A percentile compares a stretch with the other conserved stretches of the same genome.
Evolutionary conservation across 1,140 invertebrate species (phyloP).

Genomic region (Elymnias hypermnestra): DNA sequence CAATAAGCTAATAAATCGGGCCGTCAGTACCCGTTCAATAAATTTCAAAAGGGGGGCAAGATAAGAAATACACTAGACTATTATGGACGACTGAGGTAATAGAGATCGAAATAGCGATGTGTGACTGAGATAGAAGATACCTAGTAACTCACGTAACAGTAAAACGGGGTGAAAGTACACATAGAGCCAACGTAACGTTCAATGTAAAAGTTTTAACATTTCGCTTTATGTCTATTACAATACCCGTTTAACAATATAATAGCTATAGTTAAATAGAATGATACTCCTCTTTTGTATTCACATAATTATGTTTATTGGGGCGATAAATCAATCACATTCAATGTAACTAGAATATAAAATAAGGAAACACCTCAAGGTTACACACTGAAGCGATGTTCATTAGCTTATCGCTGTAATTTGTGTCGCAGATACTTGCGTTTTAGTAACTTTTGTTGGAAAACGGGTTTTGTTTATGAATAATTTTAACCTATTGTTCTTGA

Average conservation of each 20-base stretch:
- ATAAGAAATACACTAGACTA: conserved; percentile 45
- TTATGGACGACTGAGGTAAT: conserved; percentile 45
- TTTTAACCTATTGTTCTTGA: no score
- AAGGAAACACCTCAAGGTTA: conserved; percentile 14
- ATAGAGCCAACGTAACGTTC: conserved; percentile 26
- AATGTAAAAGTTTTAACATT: conserved; percentile 1
- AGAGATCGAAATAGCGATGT: conserved; percentile 36
- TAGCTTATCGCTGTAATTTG: conserved; percentile 6
- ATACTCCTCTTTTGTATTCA: not conserved
- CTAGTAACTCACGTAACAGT: conserved; percentile 55
- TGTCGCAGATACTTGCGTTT: no score
- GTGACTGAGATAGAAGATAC: conserved; percentile 39
- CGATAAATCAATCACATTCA: conserved; percentile 1
- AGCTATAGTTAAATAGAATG: not conserved
- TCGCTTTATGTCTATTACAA: no score
- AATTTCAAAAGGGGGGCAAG: conserved; percentile 47
- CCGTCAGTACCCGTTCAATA: conserved; percentile 43
- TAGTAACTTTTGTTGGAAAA: no score
- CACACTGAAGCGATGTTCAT: conserved; percentile 3
- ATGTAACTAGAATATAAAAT: conserved; percentile 1
- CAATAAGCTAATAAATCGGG: conserved; percentile 48
- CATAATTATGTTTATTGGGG: not conserved
- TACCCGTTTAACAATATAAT: not conserved
- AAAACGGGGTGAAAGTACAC: conserved; percentile 63
- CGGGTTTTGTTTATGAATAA: no score